Conservation (phyloP, 2,113 vertebrate genomes). For the Pseudopodoces humilis region DNA sequence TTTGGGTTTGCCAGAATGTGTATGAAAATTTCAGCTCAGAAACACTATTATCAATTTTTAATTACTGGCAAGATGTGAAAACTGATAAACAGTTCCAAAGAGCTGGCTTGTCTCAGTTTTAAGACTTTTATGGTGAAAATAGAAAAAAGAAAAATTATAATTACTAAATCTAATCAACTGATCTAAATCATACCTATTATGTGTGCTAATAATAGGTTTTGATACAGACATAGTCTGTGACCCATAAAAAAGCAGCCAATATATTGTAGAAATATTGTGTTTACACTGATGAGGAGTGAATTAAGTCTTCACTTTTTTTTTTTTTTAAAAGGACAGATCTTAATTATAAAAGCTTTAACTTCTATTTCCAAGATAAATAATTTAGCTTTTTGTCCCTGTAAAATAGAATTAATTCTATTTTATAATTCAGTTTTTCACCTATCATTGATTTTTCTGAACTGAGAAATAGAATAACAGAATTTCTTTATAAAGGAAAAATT, state of each 20-base stretch:
- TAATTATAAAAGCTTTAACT: not conserved
- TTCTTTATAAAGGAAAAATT: conserved; percentile 7
- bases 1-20: not conserved
- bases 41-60: not conserved
- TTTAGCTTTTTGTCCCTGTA: not conserved
- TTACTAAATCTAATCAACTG: not conserved
- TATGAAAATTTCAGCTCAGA: not conserved
- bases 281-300: not conserved
- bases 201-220: not conserved
- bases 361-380: not conserved
- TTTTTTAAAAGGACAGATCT: not conserved
- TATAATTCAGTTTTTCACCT: not conserved
- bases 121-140: not conserved
- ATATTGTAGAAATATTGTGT: not conserved
- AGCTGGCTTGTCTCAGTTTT: not conserved
- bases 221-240: not conserved
- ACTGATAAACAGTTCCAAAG: not conserved
- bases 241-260: not conserved
- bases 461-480: not conserved
- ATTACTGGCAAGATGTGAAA: not conserved
- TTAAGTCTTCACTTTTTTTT: not conserved
- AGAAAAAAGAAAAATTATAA: not conserved
- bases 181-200: not conserved
- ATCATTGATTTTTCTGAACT: conserved; percentile 22
- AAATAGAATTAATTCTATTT: not conserved